A percentile compares a stretch with the other conserved stretches of the same genome.
Evolutionary conservation across 2,797 vertebrate species (phyloP).

Genomic region (Pantherophis alleghaniensis): DNA sequence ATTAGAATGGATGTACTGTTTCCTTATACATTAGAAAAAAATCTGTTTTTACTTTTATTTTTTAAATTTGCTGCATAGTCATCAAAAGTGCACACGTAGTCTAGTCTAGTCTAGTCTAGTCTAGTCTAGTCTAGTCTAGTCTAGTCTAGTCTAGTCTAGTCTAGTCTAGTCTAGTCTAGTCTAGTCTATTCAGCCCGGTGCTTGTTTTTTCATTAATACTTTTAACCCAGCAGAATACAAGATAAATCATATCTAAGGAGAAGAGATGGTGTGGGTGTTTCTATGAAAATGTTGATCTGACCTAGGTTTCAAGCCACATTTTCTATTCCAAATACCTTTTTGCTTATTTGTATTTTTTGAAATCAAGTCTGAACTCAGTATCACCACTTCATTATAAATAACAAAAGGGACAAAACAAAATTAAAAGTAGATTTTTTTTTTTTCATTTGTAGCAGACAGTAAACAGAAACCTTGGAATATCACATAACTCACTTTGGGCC

Average conservation of each 20-base stretch:
- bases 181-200: not conserved
- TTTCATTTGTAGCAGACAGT: not conserved
- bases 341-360: not conserved
- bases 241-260: not conserved
- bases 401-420: not conserved
- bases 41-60: constrained; percentile 16
- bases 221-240: not conserved
- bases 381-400: not conserved
- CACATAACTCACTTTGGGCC: not conserved
- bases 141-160: too few relatives aligned
- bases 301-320: not conserved
- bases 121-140: too few relatives aligned
- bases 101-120: not conserved
- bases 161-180: too few relatives aligned
- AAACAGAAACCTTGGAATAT: not conserved
- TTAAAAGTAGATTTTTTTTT: not conserved
- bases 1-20: not conserved
- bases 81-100: constrained; percentile 31
- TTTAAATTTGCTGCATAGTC: constrained; percentile 3
- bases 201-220: not conserved
- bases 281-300: not conserved
- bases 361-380: not conserved
- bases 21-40: constrained; percentile 14
- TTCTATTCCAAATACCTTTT: not conserved
- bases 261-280: not conserved